Conservation (phyloP, 2,797 vertebrate species). For the Microhierax caerulescens region DNA sequence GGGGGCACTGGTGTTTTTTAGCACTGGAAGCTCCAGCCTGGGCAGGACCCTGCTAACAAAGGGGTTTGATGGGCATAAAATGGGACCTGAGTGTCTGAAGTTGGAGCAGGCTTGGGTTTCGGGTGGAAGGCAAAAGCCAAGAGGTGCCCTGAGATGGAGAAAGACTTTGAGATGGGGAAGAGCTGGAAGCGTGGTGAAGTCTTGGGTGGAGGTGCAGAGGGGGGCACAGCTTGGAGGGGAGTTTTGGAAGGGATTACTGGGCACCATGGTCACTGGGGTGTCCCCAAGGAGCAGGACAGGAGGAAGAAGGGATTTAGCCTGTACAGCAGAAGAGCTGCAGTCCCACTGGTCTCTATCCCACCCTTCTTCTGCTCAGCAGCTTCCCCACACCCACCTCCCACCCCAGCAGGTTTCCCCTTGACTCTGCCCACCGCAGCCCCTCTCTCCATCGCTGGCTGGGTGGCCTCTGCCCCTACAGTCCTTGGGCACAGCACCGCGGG, state of each 20-base stretch:
- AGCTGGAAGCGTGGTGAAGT: rapidly evolving
- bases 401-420: background rate
- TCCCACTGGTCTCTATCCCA: no score
- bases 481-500: background rate
- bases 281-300: background rate
- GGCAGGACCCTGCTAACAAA: rapidly evolving
- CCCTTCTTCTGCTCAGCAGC: background rate
- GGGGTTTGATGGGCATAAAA: background rate
- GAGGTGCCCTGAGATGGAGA: background rate
- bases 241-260: background rate
- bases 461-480: background rate
- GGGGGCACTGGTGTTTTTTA: rapidly evolving
- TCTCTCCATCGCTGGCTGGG: rapidly evolving
- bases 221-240: background rate
- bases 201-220: background rate
- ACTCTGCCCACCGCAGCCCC: background rate
- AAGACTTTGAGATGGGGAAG: background rate
- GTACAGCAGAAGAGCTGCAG: background rate
- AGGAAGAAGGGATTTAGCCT: background rate
- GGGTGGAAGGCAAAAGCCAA: background rate
- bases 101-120: background rate
- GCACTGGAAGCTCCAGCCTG: background rate
- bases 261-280: rapidly evolving
- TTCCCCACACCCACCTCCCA: background rate
- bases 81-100: rapidly evolving